A percentile compares a stretch with the other conserved stretches of the same genome.
Conservation (phyloP, 2,113 vertebrate genomes). For the Marcusenius ussheri region DNA sequence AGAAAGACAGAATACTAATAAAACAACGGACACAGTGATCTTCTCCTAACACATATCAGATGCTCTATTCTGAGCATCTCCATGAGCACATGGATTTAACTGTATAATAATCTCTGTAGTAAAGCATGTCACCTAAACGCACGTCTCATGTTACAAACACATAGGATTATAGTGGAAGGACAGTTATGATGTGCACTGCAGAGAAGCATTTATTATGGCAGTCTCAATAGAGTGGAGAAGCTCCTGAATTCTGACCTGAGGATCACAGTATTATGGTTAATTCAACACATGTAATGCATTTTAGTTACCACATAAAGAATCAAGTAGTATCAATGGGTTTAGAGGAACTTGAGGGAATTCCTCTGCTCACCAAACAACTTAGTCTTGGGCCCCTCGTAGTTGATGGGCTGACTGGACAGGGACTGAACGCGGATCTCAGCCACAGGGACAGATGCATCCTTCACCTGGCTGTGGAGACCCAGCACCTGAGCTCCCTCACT, state of each 20-base stretch:
- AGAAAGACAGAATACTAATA: neutral
- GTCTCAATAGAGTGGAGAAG: neutral
- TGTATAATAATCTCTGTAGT: neutral
- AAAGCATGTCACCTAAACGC: neutral
- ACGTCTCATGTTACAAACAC: neutral
- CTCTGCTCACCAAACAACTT: constrained; percentile 72
- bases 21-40: neutral
- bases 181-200: neutral
- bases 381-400: constrained; percentile 80
- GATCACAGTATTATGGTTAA: neutral
- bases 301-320: neutral
- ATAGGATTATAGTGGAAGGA: neutral
- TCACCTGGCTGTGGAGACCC: constrained; percentile 79
- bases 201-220: neutral
- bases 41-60: neutral
- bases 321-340: neutral
- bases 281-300: neutral
- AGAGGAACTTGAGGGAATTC: neutral
- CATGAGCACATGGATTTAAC: neutral
- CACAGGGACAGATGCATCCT: constrained; percentile 75
- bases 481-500: constrained; percentile 79
- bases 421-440: constrained; percentile 82
- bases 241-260: neutral
- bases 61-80: neutral
- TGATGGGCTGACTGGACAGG: constrained; percentile 84